phyloP scores from a whole-genome alignment of 92 coral and sea anemone genomes.

The Actinostola sp. region DNA sequence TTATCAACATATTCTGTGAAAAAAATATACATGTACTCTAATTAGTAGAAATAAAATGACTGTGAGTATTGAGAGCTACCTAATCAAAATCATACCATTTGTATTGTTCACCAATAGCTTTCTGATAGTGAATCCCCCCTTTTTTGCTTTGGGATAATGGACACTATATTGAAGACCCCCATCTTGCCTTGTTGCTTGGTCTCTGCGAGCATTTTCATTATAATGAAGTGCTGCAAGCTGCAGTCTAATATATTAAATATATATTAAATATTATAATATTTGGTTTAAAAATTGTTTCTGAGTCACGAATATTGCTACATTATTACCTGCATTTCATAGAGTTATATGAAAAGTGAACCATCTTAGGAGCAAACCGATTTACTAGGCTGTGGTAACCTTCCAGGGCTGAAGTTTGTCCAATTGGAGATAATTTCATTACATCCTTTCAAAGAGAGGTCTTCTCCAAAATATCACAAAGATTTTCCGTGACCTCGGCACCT shows the following conservation, averaged over 20 bases:
- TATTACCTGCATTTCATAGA: not conserved
- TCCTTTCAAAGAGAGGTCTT: not conserved
- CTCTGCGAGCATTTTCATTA: slow-evolving; percentile 32
- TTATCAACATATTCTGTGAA: slow-evolving; percentile 4
- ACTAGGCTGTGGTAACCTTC: not conserved
- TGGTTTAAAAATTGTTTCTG: not conserved
- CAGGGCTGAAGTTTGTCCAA: not conserved
- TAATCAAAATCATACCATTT: slow-evolving; percentile 7
- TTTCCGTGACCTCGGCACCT: not conserved
- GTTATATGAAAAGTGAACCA: not conserved
- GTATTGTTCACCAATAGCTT: slow-evolving; percentile 22
- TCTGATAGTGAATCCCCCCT: slow-evolving; percentile 36
- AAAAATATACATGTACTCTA: not conserved
- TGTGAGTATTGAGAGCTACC: not conserved
- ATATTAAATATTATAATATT: no score
- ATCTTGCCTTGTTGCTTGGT: slow-evolving; percentile 22
- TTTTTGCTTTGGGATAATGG: slow-evolving; percentile 34
- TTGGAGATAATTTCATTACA: not conserved
- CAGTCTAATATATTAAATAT: no score
- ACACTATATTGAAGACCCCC: slow-evolving; percentile 19
- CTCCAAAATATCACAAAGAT: not conserved
- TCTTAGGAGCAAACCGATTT: not conserved
- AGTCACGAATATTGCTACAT: not conserved
- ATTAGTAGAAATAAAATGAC: not conserved
- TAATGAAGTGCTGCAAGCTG: no score